Base-by-base conservation (phyloP, 2,888 invertebrate genomes). In the Dolomedes plantarius region DNA sequence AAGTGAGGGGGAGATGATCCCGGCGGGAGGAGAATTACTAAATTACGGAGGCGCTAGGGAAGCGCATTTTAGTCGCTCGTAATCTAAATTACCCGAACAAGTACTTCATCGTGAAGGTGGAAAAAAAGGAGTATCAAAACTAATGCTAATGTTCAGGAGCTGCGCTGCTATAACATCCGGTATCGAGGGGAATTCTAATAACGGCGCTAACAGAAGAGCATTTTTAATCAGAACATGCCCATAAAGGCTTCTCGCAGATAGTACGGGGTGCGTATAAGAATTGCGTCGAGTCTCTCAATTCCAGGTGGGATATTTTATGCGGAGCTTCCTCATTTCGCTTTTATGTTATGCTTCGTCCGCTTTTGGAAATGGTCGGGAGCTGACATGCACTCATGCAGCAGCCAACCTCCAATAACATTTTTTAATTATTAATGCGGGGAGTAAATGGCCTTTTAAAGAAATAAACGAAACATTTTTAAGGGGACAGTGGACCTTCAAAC, bases 201-300 rank as follows among this genome's bases (percentile, higher is more conserved):
- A 86, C 78, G 73, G 78, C 74, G 77, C 83, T 83, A 83, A 83
- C 77, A 77, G 83, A 85, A 39, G 65, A 85, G 62, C 78, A 74
- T 86, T 86, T 86, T 86, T 86, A 79, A 86, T 86, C 85, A 86
- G 85, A 86, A 86, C 85, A 74, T 78, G 85, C 23, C 46, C 68
- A 78, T 86, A 86, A 86, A 86, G 68, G 56, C 67, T 46, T 19
- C 39, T 32, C 27, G 62, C 67, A 36, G 56, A 32, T 41, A 32
- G 23, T 31, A 39, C 62, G 73, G 73, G 81, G 29, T n/a, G 29
- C 56, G 56, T 56, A 56, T 56, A 56, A 56, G 56, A 56, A 56
- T 56, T 56, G 23, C 56, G 23, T 23, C 1, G n/a, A 56, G 19
- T 23, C 19, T 23, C 23, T 56, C 23, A 56, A 56, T 23, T 56